Conservation (phyloP, 2,888 invertebrate genomes). For the Calliopum simillimum region DNA sequence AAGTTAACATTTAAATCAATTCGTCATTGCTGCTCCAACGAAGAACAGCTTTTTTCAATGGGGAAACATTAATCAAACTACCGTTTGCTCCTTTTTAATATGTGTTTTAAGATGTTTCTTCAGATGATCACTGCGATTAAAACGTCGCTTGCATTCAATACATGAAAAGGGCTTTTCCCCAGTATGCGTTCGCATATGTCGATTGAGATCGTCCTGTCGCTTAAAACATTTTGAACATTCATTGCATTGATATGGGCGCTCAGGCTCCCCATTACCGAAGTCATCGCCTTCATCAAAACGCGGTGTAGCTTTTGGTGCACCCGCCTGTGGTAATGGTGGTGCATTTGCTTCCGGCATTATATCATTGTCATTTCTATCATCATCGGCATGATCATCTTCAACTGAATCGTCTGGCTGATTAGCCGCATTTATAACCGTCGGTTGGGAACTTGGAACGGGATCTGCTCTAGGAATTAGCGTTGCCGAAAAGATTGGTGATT, state of each 20-base stretch:
- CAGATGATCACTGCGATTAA: slow-evolving; percentile 62
- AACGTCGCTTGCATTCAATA: slow-evolving; percentile 57
- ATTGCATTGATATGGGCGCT: slow-evolving; percentile 56
- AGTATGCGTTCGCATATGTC: slow-evolving; percentile 61
- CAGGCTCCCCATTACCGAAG: slow-evolving; percentile 32
- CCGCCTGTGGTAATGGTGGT: slow-evolving; percentile 39
- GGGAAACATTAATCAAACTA: slow-evolving; percentile 2
- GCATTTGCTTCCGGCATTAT: slow-evolving; percentile 47
- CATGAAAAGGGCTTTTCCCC: slow-evolving; percentile 63
- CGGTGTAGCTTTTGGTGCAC: slow-evolving; percentile 48
- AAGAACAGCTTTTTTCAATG: too few species aligned
- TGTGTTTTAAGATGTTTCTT: slow-evolving; percentile 63
- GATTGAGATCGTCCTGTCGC: slow-evolving; percentile 63
- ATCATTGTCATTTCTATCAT: slow-evolving; percentile 40
- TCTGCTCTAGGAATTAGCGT: background rate
- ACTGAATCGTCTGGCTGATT: background rate
- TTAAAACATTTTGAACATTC: slow-evolving; percentile 60
- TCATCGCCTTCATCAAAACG: slow-evolving; percentile 36
- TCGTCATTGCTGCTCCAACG: too few species aligned
- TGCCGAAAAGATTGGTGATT: background rate
- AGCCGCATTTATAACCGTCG: slow-evolving; percentile 52
- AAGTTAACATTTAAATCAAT: too few species aligned
- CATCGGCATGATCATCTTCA: slow-evolving; percentile 23
- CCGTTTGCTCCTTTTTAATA: slow-evolving; percentile 45
- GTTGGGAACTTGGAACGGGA: slow-evolving; percentile 28